Evolutionary conservation across 1,140 invertebrate species (phyloP), one percentile per base, ranked within the genome.

Genomic region (Cydia splendana): DNA sequence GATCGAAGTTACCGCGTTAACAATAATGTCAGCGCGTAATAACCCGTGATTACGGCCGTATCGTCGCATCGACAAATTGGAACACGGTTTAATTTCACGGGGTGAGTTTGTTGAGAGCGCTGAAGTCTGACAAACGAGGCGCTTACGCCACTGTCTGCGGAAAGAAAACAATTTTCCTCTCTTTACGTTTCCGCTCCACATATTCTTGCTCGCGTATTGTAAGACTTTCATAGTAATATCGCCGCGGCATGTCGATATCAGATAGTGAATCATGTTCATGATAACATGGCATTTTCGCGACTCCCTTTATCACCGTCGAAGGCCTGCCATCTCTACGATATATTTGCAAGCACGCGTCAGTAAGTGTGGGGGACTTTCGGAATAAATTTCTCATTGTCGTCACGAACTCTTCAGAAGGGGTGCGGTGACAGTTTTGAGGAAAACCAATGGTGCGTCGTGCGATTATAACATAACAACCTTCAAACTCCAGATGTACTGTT

Each of bases 81-180:
- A 38, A 69, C 65, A 38, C 65, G 65, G 28, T 38, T 69, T 69
- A 69, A 69, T 69, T 69, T 69, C 34, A 69, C 65, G 30, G 65
- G 65, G 65, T 34, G 30, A 69, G n/a, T 69, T 69, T 69, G 65
- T 69, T 65, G 20, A 69, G 18, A 57, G 53, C 53, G 65, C 65
- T 65, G 65, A 69, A 69, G 65, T 38, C 65, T 34, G 28, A 34
- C 30, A 65, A 65, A 24, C 24, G 65, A 69, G 28, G 65, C 28
- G 9, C 65, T 65, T 30, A 5, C 24, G 65, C 65, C 65, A 24
- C 20, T 28, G 30, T n/a, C 65, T 69, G n/a, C 30, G 13, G 65
- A 69, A 69, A 38, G 65, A 69, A 69, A 69, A 69, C 65, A 69
- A 69, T 69, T 69, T 69, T 38, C 65, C 30, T 69, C 65, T 69